Evolutionary conservation across 2,888 invertebrate genomes (phyloP).

Genomic region (Dicyrtomina minuta): DNA sequence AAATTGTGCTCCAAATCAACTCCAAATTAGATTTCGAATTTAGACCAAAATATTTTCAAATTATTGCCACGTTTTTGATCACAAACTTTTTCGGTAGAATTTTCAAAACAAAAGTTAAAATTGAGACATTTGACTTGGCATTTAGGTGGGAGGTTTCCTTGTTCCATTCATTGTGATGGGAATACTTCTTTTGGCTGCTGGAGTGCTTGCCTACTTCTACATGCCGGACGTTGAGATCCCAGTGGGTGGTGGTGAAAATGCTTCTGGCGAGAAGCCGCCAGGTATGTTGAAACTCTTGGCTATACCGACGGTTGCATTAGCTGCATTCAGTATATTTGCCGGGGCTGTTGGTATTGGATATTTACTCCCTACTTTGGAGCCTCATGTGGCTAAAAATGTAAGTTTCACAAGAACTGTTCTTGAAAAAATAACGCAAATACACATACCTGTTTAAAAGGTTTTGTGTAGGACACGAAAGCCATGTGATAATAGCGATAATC

Average conservation of each 20-base stretch:
- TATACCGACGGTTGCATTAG: conserved; percentile 73
- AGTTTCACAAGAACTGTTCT: too few relatives aligned
- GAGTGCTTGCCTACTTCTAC: conserved; percentile 55
- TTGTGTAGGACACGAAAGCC: too few relatives aligned
- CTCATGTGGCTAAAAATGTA: conserved; percentile 71
- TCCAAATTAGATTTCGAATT: too few relatives aligned
- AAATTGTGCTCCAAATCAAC: too few relatives aligned
- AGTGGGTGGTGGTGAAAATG: conserved; percentile 28
- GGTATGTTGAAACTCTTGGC: conserved; percentile 65
- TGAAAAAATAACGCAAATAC: too few relatives aligned
- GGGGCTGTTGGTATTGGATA: conserved; percentile 84
- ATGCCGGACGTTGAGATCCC: conserved; percentile 58
- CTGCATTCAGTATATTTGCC: conserved; percentile 70
- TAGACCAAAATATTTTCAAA: too few relatives aligned
- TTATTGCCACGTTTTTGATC: too few relatives aligned
- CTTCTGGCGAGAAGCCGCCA: conserved; percentile 26
- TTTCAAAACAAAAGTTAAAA: too few relatives aligned
- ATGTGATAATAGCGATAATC: too few relatives aligned
- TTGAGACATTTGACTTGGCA: too few relatives aligned
- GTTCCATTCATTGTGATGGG: conserved; percentile 58
- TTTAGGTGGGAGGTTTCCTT: conserved; percentile 57
- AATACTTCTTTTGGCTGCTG: conserved; percentile 55
- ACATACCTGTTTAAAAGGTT: too few relatives aligned
- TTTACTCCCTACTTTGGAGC: conserved; percentile 83
- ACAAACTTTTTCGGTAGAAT: too few relatives aligned